Evolutionary conservation across 2,888 invertebrate genomes (phyloP).

Genomic region (Brachycybe producta): DNA sequence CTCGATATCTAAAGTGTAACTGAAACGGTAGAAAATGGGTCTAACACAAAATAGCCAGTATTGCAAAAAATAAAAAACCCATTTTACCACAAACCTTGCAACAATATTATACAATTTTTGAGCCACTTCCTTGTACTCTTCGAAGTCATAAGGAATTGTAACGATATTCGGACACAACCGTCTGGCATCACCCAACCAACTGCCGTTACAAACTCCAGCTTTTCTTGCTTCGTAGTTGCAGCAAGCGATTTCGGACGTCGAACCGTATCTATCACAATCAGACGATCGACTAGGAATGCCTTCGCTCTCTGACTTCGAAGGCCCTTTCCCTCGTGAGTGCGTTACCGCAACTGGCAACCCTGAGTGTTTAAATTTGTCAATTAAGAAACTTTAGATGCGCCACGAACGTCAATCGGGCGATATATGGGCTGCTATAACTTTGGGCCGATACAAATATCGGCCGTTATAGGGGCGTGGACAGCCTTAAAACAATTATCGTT

Average conservation of each 20-base stretch:
- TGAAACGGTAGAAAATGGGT: conserved; percentile 26
- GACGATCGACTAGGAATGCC: conserved; percentile 28
- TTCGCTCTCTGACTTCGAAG: conserved; percentile 6
- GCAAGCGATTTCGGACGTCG: conserved; percentile 87
- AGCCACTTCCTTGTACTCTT: conserved; percentile 77
- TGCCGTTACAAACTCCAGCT: conserved; percentile 80
- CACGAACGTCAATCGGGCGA: too few relatives aligned
- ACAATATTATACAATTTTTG: conserved; percentile 67
- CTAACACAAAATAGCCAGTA: conserved; percentile 19
- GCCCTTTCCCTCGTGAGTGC: conserved; percentile 32
- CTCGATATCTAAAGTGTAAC: conserved; percentile 80
- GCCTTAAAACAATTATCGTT: too few relatives aligned
- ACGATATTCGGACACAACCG: conserved; percentile 73
- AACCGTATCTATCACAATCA: too few relatives aligned
- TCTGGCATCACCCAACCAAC: conserved; percentile 82
- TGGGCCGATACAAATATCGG: too few relatives aligned
- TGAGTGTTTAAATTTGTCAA: too few relatives aligned
- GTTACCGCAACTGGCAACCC: conserved; percentile 38
- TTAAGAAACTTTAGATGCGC: too few relatives aligned
- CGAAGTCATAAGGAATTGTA: conserved; percentile 89
- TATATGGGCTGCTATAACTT: too few relatives aligned
- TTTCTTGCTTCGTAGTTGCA: conserved; percentile 92
- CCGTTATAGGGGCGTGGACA: too few relatives aligned
- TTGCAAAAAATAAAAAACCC: too few relatives aligned
- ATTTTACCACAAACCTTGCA: conserved; percentile 45